A percentile compares a stretch with the other conserved stretches of the same genome.
Conservation (phyloP, 2,797 vertebrate species). For the Apogon hyalosoma region DNA sequence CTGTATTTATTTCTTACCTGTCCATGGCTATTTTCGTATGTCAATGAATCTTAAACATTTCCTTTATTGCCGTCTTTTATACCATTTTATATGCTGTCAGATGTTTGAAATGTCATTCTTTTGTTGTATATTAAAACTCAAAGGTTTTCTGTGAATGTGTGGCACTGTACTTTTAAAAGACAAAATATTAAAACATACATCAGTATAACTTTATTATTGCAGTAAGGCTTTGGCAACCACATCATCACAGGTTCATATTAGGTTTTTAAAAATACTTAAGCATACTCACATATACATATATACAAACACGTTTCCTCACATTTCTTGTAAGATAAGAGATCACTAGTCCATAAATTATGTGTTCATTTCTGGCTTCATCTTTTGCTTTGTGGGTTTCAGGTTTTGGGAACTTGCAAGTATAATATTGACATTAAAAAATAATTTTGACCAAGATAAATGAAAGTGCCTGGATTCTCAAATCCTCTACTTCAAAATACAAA, state of each 20-base stretch:
- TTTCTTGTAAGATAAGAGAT: constrained; percentile 31
- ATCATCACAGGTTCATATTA: constrained; percentile 34
- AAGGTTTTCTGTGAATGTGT: constrained; percentile 43
- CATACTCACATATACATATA: constrained; percentile 47
- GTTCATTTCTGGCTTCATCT: constrained; percentile 7
- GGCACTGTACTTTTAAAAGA: constrained; percentile 5
- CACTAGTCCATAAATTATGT: constrained; percentile 32
- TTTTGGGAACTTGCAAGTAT: constrained; percentile 46
- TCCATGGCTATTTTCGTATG: constrained; percentile 37
- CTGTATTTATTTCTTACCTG: constrained; percentile 67
- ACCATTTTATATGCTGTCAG: constrained; percentile 61
- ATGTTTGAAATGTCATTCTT: constrained; percentile 24
- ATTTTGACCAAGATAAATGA: constrained; percentile 8
- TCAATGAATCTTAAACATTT: constrained; percentile 49
- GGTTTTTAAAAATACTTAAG: constrained; percentile 54
- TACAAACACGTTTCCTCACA: constrained; percentile 39
- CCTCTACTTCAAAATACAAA: constrained; percentile 28
- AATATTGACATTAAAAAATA: constrained; percentile 32
- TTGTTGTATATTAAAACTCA: constrained; percentile 59
- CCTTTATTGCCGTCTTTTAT: constrained; percentile 54
- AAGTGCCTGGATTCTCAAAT: constrained; percentile 34
- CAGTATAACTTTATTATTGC: constrained; percentile 78
- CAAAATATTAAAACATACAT: constrained; percentile 12
- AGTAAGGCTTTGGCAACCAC: constrained; percentile 56
- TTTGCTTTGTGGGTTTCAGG: constrained; percentile 4